Evolutionary conservation across 2,113 vertebrate species (phyloP), one percentile per base, ranked within the genome.

Genomic region (Corvus hawaiiensis): DNA sequence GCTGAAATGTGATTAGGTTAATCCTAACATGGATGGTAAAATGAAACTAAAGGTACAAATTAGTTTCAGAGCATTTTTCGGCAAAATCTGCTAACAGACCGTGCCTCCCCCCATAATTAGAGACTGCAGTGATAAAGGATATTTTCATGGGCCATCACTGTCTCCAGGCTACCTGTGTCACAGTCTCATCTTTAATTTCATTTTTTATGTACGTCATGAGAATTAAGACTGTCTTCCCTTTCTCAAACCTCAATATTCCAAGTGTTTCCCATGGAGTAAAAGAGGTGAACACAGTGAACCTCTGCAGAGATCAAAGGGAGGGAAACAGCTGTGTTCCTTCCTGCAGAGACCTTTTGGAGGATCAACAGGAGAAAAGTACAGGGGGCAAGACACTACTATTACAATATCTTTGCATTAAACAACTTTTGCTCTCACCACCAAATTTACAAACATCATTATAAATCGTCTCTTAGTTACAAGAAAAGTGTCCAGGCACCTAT

Each of bases 341-440:
- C 28, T 67, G 39, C 16, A 82, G 35, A 67, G 21, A 16, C 0
- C 0, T 63, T 69, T 30, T 59, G 51, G 4, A 52, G 35, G 30
- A 33, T 39, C 35, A 67, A 24, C 6, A 59, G 61, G 13, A 78
- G 24, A 61, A 75, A 66, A 77, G 16, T 21, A 75, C 1, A 1
- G 30, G 27, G 14, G 4, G 3, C 1, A 52, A 49, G 32, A n/a
- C 35, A 73, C 32, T 2, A 5, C 0, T 33, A 23, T 46, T 46
- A 15, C 7, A 51, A 26, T 5, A 41, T 24, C 66, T 69, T 84
- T 85, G 64, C n/a, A 49, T 41, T 41, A 54, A 7, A 30, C 11
- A 72, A 8, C 13, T 81, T 91, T 9, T 55, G 20, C 14, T 78
- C 73, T 69, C 43, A 41, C 11, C 26, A 56, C 14, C 39, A 61